Percentiles rank a stretch among this genome's conserved stretches.
phyloP scores from a whole-genome alignment of 2,888 invertebrate species.

The Resseliella maxima region DNA sequence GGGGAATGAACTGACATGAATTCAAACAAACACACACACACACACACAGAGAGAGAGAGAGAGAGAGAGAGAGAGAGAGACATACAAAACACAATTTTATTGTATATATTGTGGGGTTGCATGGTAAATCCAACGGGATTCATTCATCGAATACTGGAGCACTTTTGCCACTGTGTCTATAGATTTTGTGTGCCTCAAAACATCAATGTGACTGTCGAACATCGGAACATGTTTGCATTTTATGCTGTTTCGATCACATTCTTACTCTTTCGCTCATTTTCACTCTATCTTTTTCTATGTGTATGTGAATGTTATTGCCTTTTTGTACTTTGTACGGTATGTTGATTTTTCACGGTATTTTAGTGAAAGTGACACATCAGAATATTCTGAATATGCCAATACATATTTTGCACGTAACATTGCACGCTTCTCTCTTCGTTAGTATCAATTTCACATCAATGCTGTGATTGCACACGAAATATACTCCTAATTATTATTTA shows the following conservation, averaged over 20 bases:
- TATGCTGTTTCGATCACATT: too few species aligned
- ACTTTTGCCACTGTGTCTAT: too few species aligned
- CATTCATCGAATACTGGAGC: too few species aligned
- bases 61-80: too few species aligned
- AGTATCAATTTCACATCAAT: not conserved
- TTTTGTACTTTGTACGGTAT: slow-evolving; percentile 1
- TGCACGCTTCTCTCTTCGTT: not conserved
- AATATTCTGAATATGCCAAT: not conserved
- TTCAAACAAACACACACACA: too few species aligned
- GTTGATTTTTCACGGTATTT: not conserved
- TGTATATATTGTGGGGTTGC: not conserved
- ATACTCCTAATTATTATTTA: too few species aligned
- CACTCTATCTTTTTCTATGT: not conserved
- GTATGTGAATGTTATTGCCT: not conserved
- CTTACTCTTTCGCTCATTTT: not conserved
- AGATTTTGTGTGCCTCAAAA: too few species aligned
- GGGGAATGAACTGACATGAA: slow-evolving; percentile 23
- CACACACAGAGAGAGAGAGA: too few species aligned
- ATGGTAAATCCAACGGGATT: too few species aligned
- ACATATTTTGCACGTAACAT: not conserved
- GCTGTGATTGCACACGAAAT: not conserved
- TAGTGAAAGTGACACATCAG: not conserved
- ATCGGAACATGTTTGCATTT: too few species aligned
- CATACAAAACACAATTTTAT: slow-evolving; percentile 9
- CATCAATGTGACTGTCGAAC: too few species aligned